Evolutionary conservation across 1,140 invertebrate genomes (phyloP).

Genomic region (Caerostris darwini): DNA sequence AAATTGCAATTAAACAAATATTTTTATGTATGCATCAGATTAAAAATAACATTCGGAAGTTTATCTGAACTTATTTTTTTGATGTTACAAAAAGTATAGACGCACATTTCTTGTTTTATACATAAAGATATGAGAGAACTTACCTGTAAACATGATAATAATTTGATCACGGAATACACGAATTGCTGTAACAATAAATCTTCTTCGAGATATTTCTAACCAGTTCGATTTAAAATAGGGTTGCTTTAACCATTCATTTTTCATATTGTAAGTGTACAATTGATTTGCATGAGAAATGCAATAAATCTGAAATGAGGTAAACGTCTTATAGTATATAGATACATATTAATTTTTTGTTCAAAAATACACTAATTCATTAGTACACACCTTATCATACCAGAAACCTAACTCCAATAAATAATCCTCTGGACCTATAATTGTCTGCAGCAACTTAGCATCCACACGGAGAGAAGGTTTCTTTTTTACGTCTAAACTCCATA

Average conservation of each 20-base stretch:
- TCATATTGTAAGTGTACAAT: background rate
- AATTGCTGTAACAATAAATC: background rate
- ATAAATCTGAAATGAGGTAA: constrained; percentile 34
- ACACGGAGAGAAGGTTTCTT: constrained; percentile 6
- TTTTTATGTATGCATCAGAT: too few relatives aligned
- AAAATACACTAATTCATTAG: background rate
- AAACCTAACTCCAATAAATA: constrained; percentile 26
- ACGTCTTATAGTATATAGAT: too few relatives aligned
- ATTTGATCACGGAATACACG: constrained; percentile 43
- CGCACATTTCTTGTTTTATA: background rate
- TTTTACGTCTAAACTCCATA: constrained; percentile 34
- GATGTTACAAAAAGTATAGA: background rate
- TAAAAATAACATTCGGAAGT: too few relatives aligned
- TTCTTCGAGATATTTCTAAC: background rate
- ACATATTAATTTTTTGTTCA: background rate
- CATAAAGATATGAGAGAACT: background rate
- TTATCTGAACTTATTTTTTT: too few relatives aligned
- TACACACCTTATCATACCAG: constrained; percentile 62
- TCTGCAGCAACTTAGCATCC: background rate
- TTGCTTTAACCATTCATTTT: constrained; percentile 34
- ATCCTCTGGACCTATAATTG: constrained; percentile 5
- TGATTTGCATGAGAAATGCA: constrained; percentile 38
- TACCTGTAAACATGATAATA: constrained; percentile 49
- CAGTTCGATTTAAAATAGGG: background rate
- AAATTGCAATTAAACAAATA: too few relatives aligned